These are phyloP conservation scores for Tenebrio molitor DNA, from an alignment of 1,140 invertebrate species.

Conservation along the genomic window DNA sequence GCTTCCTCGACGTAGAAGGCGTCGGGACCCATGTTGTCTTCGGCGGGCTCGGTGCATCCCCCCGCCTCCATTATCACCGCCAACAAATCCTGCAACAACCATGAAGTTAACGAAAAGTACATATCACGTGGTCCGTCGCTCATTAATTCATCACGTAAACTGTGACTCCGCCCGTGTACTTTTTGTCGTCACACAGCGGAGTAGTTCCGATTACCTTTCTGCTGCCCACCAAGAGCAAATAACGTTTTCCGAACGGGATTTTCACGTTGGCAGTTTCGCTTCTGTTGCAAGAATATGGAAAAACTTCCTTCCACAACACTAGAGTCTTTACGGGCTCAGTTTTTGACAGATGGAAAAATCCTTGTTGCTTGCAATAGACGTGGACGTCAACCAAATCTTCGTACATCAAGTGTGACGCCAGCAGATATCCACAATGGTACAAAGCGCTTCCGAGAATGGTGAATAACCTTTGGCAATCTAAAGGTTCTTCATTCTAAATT, in stretches of 20 bases:
- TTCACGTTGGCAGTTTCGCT: conserved; percentile 60
- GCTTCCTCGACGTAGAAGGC: conserved; percentile 78
- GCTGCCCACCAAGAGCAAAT: conserved; percentile 80
- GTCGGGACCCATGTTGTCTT: conserved; percentile 70
- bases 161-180: too few relatives aligned
- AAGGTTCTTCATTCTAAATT: conserved; percentile 80
- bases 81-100: conserved; percentile 68
- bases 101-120: too few relatives aligned
- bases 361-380: conserved; percentile 77
- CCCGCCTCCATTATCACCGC: conserved; percentile 81
- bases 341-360: conserved; percentile 75
- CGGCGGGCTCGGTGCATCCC: conserved; percentile 66
- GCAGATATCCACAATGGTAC: conserved; percentile 79
- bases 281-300: conserved; percentile 68
- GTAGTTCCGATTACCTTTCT: conserved; percentile 77
- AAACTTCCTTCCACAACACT: conserved; percentile 84
- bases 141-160: too few relatives aligned
- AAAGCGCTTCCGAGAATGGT: conserved; percentile 81
- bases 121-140: too few relatives aligned
- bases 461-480: conserved; percentile 82
- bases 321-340: conserved; percentile 77
- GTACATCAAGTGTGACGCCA: conserved; percentile 79
- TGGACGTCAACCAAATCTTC: conserved; percentile 80
- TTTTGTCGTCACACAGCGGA: too few relatives aligned
- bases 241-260: conserved; percentile 74